Conservation (phyloP, 2,113 vertebrate species). For the Anolis carolinensis region DNA sequence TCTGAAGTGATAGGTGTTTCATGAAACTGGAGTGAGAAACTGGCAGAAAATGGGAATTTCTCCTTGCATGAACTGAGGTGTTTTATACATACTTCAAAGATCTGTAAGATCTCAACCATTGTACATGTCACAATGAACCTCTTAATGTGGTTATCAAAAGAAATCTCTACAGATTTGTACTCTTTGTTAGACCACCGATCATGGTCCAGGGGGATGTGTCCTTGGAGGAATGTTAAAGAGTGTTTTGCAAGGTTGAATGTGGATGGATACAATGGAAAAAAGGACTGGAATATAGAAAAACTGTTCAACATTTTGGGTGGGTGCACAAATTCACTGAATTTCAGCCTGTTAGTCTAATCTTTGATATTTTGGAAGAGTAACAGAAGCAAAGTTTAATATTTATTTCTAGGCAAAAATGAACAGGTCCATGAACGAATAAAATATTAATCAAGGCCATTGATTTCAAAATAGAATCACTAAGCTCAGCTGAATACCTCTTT, state of each 20-base stretch:
- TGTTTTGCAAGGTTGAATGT: neutral
- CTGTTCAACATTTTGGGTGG: no score
- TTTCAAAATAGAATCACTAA: conserved; percentile 8
- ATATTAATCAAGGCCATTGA: conserved; percentile 30
- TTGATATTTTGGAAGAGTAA: neutral
- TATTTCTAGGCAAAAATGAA: neutral
- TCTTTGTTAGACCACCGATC: neutral
- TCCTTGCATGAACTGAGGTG: neutral
- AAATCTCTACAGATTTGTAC: neutral
- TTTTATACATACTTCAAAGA: neutral
- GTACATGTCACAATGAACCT: neutral
- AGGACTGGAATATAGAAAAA: no score
- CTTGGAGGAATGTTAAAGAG: neutral
- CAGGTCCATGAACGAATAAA: neutral
- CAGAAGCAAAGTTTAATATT: neutral
- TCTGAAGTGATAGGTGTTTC: no score
- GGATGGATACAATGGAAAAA: neutral
- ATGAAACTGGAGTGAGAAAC: no score
- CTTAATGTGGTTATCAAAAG: neutral
- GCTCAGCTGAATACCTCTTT: conserved; percentile 76
- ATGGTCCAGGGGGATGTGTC: neutral
- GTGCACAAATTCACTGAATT: neutral
- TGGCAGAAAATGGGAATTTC: neutral
- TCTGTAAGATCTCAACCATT: neutral
- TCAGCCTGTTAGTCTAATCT: neutral